Conservation (phyloP, 2,888 invertebrate genomes). For the Diplolepis rosae region DNA sequence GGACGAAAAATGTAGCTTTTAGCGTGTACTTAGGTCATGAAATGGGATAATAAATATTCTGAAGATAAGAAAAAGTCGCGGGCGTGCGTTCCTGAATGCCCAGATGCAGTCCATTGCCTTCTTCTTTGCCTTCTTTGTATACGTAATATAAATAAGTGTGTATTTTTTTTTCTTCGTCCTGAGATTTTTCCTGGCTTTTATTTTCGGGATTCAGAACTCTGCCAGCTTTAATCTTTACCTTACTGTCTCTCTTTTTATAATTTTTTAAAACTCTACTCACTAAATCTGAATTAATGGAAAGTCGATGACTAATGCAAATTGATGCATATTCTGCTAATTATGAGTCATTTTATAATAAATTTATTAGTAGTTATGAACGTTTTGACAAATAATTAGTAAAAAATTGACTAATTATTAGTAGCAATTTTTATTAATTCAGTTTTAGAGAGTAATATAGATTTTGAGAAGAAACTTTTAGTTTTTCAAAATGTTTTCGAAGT, state of each 20-base stretch:
- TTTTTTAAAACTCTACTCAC: no score
- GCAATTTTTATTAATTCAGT: no score
- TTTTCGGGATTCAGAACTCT: conserved; percentile 29
- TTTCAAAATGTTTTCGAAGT: no score
- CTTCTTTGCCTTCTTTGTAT: neutral
- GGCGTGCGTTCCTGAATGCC: conserved; percentile 28
- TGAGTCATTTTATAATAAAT: no score
- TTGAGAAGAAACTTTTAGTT: no score
- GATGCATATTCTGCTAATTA: no score
- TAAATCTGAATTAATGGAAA: no score
- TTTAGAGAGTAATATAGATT: no score
- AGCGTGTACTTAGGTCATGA: conserved; percentile 57
- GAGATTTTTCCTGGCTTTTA: conserved; percentile 32
- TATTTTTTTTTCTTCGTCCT: conserved; percentile 28
- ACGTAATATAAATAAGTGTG: conserved; percentile 17
- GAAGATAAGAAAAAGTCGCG: conserved; percentile 46
- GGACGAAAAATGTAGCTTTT: conserved; percentile 58
- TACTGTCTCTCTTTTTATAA: conserved; percentile 9
- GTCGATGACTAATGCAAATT: no score
- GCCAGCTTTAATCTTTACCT: neutral
- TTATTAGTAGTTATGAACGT: no score
- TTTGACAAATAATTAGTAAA: no score
- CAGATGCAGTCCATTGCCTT: conserved; percentile 10
- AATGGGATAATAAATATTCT: conserved; percentile 66
- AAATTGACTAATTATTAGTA: no score